Conservation (phyloP, 2,888 invertebrate species). For the Coenonympha arcania region DNA sequence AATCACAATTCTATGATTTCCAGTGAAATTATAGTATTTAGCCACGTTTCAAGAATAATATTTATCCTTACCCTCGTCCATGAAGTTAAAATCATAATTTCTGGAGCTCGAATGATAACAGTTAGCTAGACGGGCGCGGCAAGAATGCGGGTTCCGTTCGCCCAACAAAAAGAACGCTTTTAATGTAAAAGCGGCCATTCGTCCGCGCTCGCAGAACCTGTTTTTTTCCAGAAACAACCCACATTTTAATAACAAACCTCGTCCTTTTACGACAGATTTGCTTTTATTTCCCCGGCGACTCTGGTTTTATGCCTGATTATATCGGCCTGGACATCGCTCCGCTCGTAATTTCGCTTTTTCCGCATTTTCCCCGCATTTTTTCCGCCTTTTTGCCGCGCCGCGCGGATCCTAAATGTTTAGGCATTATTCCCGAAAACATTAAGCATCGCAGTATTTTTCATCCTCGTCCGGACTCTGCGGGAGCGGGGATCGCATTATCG, state of each 20-base stretch:
- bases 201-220: conserved; percentile 11
- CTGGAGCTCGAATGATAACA: neutral
- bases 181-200: conserved; percentile 18
- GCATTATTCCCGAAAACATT: conserved; percentile 18
- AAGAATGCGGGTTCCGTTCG: conserved; percentile 5
- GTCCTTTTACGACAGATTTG: conserved; percentile 28
- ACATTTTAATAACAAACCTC: conserved; percentile 28
- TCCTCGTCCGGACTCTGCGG: conserved; percentile 1
- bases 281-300: conserved; percentile 25
- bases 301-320: conserved; percentile 29
- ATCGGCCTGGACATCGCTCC: conserved; percentile 30
- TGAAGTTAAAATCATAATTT: neutral
- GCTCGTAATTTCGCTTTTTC: conserved; percentile 26
- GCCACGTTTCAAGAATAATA: no score
- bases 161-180: conserved; percentile 12
- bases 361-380: no score
- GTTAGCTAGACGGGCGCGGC: neutral
- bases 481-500: conserved; percentile 14
- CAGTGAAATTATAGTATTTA: no score
- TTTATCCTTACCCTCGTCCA: neutral
- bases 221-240: conserved; percentile 19
- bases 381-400: neutral
- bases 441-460: conserved; percentile 8
- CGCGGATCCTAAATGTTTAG: conserved; percentile 2
- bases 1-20: no score